These are phyloP conservation scores for Drosophila lini DNA, from an alignment of 1,140 invertebrate genomes.

Conservation along the genomic window DNA sequence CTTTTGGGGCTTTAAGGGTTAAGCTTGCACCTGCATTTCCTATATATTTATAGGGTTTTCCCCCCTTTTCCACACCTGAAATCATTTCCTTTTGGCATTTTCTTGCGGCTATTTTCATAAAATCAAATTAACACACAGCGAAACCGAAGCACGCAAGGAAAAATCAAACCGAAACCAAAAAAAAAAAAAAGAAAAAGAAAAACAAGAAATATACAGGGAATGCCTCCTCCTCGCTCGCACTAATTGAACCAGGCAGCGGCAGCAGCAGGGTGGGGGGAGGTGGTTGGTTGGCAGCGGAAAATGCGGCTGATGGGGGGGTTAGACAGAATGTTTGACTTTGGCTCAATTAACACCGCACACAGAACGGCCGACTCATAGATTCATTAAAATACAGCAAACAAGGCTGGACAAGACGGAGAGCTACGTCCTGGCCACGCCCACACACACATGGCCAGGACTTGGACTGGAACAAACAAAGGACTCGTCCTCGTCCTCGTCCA, in stretches of 20 bases:
- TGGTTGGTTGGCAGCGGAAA: background rate
- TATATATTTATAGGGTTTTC: background rate
- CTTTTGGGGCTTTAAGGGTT: no score
- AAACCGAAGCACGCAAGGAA: constrained; percentile 30
- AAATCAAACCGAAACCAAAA: constrained; percentile 1
- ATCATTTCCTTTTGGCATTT: constrained; percentile 10
- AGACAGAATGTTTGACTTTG: constrained; percentile 53
- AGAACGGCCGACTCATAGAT: constrained; percentile 50
- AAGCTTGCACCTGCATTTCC: constrained; percentile 7
- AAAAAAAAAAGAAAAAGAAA: background rate
- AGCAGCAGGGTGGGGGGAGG: background rate
- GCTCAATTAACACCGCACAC: constrained; percentile 51
- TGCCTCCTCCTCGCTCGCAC: constrained; percentile 13
- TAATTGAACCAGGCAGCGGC: constrained; percentile 27
- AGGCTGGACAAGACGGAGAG: constrained; percentile 36
- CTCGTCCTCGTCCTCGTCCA: constrained; percentile 7
- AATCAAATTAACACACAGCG: constrained; percentile 61
- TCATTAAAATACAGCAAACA: constrained; percentile 54
- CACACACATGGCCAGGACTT: constrained; percentile 8
- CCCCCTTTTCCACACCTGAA: background rate
- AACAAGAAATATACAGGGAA: background rate
- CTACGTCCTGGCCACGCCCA: background rate
- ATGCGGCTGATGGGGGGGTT: constrained; percentile 32
- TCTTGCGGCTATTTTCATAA: constrained; percentile 48
- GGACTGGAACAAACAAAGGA: constrained; percentile 43